A percentile compares a stretch with the other conserved stretches of the same genome.
phyloP scores from a whole-genome alignment of 2,113 vertebrate species.

The Bothrops jararaca region DNA sequence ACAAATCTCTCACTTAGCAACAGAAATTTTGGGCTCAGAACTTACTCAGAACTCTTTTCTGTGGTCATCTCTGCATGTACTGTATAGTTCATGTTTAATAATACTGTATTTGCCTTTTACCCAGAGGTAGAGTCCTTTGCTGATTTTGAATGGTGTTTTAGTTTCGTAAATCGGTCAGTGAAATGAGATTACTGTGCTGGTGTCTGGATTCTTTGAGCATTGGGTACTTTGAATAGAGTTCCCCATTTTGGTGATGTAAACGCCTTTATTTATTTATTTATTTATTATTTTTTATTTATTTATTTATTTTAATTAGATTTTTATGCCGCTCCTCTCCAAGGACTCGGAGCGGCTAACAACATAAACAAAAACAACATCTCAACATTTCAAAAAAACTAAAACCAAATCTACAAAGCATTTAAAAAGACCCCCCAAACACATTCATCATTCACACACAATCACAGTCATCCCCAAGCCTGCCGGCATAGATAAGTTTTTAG shows the following conservation, averaged over 20 bases:
- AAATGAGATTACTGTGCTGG: neutral
- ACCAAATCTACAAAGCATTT: too few relatives aligned
- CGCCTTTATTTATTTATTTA: too few relatives aligned
- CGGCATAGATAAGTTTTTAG: too few relatives aligned
- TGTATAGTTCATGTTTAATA: neutral
- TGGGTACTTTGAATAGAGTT: neutral
- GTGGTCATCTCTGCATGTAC: neutral
- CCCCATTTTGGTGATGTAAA: neutral
- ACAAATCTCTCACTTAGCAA: neutral
- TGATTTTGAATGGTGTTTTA: neutral
- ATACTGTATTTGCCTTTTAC: neutral
- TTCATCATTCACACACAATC: too few relatives aligned
- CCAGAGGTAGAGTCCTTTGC: neutral
- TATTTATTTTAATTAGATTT: too few relatives aligned
- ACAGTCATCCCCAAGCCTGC: too few relatives aligned
- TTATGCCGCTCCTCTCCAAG: too few relatives aligned
- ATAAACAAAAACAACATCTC: too few relatives aligned
- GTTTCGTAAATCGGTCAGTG: neutral
- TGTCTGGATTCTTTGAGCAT: neutral
- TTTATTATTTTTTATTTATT: too few relatives aligned
- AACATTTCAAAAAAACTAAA: too few relatives aligned
- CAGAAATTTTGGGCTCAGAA: neutral
- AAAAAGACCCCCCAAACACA: too few relatives aligned
- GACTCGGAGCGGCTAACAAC: too few relatives aligned
- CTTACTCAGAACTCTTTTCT: neutral